Base-by-base conservation (phyloP, 2,113 vertebrate genomes). In the Indri indri region DNA sequence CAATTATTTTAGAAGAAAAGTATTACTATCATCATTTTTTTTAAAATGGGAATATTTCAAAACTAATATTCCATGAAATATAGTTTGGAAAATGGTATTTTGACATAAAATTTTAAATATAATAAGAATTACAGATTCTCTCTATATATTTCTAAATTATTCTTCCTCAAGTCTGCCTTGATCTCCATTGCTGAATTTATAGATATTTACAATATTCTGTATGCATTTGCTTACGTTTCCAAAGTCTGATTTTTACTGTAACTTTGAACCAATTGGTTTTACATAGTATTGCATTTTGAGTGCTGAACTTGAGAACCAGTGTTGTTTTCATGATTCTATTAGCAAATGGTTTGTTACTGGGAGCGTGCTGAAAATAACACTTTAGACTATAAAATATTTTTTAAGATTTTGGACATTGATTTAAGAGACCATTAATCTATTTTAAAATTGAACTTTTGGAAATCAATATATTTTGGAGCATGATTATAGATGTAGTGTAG, bases 1-100 rank as follows among this genome's bases (percentile, higher is more conserved):
- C 6, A 71, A 40, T 47, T 65, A 57, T 74, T 90, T 94, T 88
- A 90, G 71, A 90, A 83, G 25, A 79, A 94, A 95, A 83, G 25
- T 37, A 79, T 12, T 47, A 27, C 3, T 37, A 59, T 32, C 12
- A 83, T 61, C 6, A 30, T 73, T 87, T 73, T 70, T 54, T 54
- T 54, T 18, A 40, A 90, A 84, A 52, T 54, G 23, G 1, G 23
- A 70, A 45, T 71, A 95, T 25, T 84, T 93, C 30, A 83, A 86
- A 94, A 80, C 9, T 57, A 68, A 14, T 73, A 61, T 86, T 92
- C 8, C 1, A 54, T 80, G 37, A 84, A 91, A 84, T 7, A 74
- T 32, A 57, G 16, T 37, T 86, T 91, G 18, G 34, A 81, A 84
- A 90, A 83, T n/a, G 6, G 3, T 89, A 12, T 54, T 65, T 66